Conservation (phyloP, 92 coral and sea anemone genomes). For the Galaxea fascicularis region DNA sequence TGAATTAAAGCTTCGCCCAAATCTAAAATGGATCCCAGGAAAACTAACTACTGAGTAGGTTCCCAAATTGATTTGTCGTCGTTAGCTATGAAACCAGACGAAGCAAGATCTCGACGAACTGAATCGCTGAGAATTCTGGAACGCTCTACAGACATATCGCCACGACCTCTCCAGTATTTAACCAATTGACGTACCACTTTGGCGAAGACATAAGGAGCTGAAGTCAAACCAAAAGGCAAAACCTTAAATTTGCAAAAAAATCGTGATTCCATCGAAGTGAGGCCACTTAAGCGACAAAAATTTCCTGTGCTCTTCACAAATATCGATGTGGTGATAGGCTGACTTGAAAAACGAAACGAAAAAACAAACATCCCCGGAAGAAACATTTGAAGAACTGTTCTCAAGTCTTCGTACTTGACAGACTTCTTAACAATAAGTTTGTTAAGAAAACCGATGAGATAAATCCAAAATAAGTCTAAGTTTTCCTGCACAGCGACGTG, state of each 20-base stretch:
- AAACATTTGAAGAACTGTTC: conserved; percentile 70
- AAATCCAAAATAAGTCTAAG: conserved; percentile 65
- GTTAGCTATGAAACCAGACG: conserved; percentile 62
- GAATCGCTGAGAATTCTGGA: conserved; percentile 34
- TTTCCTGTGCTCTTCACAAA: conserved; percentile 64
- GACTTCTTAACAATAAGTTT: conserved; percentile 38
- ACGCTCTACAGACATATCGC: conserved; percentile 3
- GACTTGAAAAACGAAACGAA: conserved; percentile 60
- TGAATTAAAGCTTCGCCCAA: conserved; percentile 47
- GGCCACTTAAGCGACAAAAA: conserved; percentile 63
- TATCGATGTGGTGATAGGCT: conserved; percentile 69
- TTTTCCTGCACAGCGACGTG: conserved; percentile 71
- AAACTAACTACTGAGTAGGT: conserved; percentile 41
- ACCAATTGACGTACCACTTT: conserved; percentile 67
- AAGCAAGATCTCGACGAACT: conserved; percentile 47
- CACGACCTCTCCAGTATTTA: conserved; percentile 60
- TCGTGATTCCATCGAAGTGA: conserved; percentile 31
- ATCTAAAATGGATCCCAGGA: conserved; percentile 58
- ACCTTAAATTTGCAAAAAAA: conserved; percentile 45
- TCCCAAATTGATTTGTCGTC: conserved; percentile 54
- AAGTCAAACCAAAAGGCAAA: conserved; percentile 62
- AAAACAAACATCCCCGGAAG: conserved; percentile 43
- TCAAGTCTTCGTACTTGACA: conserved; percentile 69
- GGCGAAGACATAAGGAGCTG: conserved; percentile 64
- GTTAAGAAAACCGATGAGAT: conserved; percentile 64